Conservation (phyloP, 2,888 invertebrate genomes). For the Macrosoma leucophasiata region DNA sequence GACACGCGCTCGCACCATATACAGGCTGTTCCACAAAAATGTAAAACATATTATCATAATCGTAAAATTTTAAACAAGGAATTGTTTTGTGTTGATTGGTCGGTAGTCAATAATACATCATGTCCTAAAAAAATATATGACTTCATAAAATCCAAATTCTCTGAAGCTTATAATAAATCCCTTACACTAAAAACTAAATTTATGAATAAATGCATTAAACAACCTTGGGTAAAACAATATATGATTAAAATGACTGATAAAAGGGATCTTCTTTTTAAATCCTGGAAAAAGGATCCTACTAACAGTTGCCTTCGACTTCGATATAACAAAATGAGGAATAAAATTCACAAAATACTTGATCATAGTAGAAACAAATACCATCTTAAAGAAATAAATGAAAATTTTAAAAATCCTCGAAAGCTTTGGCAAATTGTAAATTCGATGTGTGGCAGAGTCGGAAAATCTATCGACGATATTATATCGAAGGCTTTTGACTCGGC, state of each 20-base stretch:
- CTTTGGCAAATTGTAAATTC: constrained; percentile 1
- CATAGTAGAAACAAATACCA: constrained; percentile 4
- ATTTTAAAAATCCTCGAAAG: constrained; percentile 1
- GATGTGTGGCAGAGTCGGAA: no score
- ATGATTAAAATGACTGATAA: background rate
- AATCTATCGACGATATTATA: no score
- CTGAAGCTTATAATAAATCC: no score
- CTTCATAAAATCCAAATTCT: no score
- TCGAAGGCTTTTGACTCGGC: no score
- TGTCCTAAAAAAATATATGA: no score
- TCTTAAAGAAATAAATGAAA: constrained; percentile 1
- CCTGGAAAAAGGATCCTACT: constrained; percentile 4
- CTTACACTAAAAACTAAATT: background rate
- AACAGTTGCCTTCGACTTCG: background rate
- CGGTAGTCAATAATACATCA: background rate
- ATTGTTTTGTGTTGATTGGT: constrained; percentile 2
- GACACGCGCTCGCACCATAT: no score
- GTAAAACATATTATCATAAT: no score
- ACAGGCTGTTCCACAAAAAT: no score
- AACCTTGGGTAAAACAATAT: constrained; percentile 2
- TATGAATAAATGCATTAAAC: background rate
- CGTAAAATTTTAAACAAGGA: constrained; percentile 2
- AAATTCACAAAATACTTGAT: constrained; percentile 3
- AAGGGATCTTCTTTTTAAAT: background rate
- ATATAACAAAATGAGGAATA: constrained; percentile 5